phyloP scores from a whole-genome alignment of 2,888 invertebrate species.

The Campopleginae sp. region DNA sequence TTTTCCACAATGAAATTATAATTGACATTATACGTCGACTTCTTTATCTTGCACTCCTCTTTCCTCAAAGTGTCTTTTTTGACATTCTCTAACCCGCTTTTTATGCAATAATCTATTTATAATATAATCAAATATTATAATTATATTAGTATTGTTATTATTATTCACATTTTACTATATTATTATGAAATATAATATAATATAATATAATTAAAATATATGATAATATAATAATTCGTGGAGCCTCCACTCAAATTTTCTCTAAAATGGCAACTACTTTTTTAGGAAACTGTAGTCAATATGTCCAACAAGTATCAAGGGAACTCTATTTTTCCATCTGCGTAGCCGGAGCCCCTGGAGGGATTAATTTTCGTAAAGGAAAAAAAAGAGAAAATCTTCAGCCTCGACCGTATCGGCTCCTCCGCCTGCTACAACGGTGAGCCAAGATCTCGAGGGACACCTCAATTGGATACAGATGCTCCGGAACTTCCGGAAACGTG shows the following conservation, averaged over 20 bases:
- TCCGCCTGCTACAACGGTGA: background rate
- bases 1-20: slow-evolving; percentile 28
- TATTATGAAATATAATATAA: no score
- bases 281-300: background rate
- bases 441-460: slow-evolving; percentile 34
- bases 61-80: slow-evolving; percentile 4
- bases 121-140: no score
- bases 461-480: slow-evolving; percentile 32
- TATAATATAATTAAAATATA: no score
- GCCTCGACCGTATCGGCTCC: background rate
- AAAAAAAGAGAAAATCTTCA: slow-evolving; percentile 32
- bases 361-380: slow-evolving; percentile 46
- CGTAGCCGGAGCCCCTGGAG: background rate
- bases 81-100: background rate
- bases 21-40: slow-evolving; percentile 21
- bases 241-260: no score
- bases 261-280: background rate
- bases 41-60: slow-evolving; percentile 21
- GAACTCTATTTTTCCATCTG: slow-evolving; percentile 11
- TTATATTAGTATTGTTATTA: no score
- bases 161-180: no score
- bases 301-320: slow-evolving; percentile 14
- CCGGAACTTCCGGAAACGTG: slow-evolving; percentile 59
- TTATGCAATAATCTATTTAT: no score
- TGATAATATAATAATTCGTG: no score